Evolutionary conservation across 2,113 vertebrate genomes (phyloP).

Genomic region (Gobio gobio): DNA sequence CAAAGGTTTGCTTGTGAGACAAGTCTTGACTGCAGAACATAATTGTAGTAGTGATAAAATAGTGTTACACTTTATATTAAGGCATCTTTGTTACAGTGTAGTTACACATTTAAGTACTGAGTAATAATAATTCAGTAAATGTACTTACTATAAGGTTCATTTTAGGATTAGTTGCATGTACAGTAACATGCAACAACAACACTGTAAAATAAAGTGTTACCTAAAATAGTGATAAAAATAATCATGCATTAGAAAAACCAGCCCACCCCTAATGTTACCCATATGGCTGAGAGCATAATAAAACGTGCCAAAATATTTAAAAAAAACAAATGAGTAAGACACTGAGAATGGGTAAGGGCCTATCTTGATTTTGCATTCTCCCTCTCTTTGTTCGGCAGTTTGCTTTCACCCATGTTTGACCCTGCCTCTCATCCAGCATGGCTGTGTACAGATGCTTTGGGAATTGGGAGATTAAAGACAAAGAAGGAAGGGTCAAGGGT

Average conservation of each 20-base stretch:
- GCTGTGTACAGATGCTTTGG: not conserved
- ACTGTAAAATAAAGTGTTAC: too few relatives aligned
- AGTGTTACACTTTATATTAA: too few relatives aligned
- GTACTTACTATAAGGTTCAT: too few relatives aligned
- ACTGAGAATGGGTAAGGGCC: not conserved
- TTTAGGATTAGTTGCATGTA: too few relatives aligned
- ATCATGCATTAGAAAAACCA: not conserved
- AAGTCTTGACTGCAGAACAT: not conserved
- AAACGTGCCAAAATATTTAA: not conserved
- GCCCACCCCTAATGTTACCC: not conserved
- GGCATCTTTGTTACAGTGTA: too few relatives aligned
- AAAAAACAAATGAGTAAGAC: not conserved
- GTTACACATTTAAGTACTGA: too few relatives aligned
- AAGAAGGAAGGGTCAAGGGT: constrained; percentile 9
- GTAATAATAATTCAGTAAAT: too few relatives aligned
- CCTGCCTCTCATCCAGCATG: not conserved
- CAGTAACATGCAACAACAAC: too few relatives aligned
- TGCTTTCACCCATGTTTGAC: not conserved
- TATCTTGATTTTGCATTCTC: not conserved
- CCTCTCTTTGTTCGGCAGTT: not conserved
- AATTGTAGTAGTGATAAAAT: not conserved
- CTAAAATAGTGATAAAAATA: too few relatives aligned
- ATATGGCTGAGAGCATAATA: not conserved
- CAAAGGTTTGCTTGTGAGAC: not conserved
- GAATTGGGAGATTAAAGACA: not conserved